Evolutionary conservation across 2,888 invertebrate species (phyloP).

Genomic region (Archips xylosteana): DNA sequence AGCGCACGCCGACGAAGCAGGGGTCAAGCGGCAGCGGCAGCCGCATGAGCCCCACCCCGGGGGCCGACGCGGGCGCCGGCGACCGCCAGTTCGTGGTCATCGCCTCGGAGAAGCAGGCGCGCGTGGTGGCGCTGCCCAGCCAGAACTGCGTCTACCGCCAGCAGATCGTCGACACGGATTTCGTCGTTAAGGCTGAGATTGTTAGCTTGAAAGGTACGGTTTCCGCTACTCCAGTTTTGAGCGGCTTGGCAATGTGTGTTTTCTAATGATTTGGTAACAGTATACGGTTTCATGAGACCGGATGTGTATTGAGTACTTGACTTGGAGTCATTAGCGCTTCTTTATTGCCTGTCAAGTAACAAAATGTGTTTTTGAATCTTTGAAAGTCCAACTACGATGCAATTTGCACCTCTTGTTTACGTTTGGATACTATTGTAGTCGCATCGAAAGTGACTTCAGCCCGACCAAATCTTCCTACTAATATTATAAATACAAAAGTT

Average conservation of each 20-base stretch:
- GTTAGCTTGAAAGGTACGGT: slow-evolving; percentile 93
- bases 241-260: neutral
- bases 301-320: too few species aligned
- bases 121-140: slow-evolving; percentile 97
- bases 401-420: too few species aligned
- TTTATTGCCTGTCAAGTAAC: too few species aligned
- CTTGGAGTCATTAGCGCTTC: too few species aligned
- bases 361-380: too few species aligned
- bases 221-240: neutral
- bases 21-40: slow-evolving; percentile 84
- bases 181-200: slow-evolving; percentile 97
- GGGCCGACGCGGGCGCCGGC: slow-evolving; percentile 75
- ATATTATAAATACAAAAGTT: too few species aligned
- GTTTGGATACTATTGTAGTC: too few species aligned
- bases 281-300: too few species aligned
- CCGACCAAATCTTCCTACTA: too few species aligned
- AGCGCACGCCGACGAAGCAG: slow-evolving; percentile 88
- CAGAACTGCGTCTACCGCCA: slow-evolving; percentile 97
- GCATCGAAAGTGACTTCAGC: too few species aligned
- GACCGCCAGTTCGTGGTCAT: slow-evolving; percentile 97
- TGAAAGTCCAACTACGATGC: too few species aligned
- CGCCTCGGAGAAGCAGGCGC: slow-evolving; percentile 97
- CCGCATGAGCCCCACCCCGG: slow-evolving; percentile 92
- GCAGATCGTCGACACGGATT: slow-evolving; percentile 96
- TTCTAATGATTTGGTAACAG: too few species aligned